Base-by-base conservation (phyloP, 35 echinoderm and acorn worm species). In the Holothuria glaberrima region DNA sequence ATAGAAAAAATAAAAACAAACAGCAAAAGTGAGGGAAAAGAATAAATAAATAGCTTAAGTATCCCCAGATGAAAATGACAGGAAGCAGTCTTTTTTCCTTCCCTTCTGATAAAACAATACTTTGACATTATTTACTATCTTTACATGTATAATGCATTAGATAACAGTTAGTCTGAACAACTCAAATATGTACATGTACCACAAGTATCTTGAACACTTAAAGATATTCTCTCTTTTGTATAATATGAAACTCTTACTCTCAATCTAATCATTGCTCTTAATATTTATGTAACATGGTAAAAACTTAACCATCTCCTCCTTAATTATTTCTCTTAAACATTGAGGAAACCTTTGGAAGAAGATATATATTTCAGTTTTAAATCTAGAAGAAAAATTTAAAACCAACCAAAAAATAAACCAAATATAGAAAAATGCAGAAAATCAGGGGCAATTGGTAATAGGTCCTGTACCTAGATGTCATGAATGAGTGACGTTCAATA, bases 101-200 rank as follows among this genome's bases (percentile, higher is more conserved):
- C 66, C 9, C 25, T 27, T 29, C 25, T 69, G 31, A 69, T 78
- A 41, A 75, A 75, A 30, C 14, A 34, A 75, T 38, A 38, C 13
- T 75, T 75, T 41, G 36, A 41, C 44, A n/a, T 75, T 41, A 48
- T 48, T 22, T 48, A n/a, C 20, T 78, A 78, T 48, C 74, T 78
- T 28, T 78, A 78, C 74, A 78, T 25, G 27, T 35, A 78, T 48
- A 76, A 76, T 45, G 72, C 36, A 22, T 76, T 31, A 46, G 44
- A 46, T 46, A 54, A 73, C 69, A 29, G 69, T 73, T 78, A 35
- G 50, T 48, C 50, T 78, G 50, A 48, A 78, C 24, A 78, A 78
- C 6, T 78, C 44, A 50, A 48, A 27, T 78, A 78, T 78, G 74
- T 78, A 78, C 74, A 78, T 31, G 14, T 41, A 44, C 17, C 41